Percentiles rank a stretch among this genome's conserved stretches.
phyloP scores from a whole-genome alignment of 2,113 vertebrate genomes.

The Podarcis muralis region DNA sequence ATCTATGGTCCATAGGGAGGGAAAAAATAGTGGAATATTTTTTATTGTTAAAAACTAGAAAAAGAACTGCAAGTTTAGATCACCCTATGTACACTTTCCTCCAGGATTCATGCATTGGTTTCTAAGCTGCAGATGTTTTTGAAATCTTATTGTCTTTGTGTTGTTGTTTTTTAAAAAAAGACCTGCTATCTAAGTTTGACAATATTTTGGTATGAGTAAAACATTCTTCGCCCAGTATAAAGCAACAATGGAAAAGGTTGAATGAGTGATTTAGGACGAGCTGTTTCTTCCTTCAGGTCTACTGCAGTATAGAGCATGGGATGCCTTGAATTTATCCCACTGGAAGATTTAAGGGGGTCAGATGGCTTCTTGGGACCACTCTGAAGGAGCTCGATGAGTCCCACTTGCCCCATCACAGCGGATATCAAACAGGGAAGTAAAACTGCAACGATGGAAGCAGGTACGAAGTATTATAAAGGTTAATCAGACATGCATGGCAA shows the following conservation, averaged over 20 bases:
- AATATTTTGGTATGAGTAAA: not conserved
- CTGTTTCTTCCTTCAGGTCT: no score
- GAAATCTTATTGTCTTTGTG: not conserved
- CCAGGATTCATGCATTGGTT: constrained; percentile 18
- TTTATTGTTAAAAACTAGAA: constrained; percentile 44
- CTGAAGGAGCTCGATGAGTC: not conserved
- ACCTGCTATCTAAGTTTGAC: not conserved
- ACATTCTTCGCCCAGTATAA: not conserved
- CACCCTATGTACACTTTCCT: not conserved
- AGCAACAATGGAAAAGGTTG: not conserved
- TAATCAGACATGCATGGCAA: not conserved
- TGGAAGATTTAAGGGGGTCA: not conserved
- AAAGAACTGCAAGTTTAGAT: constrained; percentile 47
- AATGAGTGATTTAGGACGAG: not conserved
- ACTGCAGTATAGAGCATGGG: not conserved
- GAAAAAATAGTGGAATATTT: constrained; percentile 11
- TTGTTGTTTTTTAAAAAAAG: not conserved
- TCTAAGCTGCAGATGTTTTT: constrained; percentile 36
- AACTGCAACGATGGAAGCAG: not conserved
- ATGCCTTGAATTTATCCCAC: no score
- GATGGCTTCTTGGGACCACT: not conserved
- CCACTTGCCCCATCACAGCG: not conserved
- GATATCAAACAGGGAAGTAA: not conserved
- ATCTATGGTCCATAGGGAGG: constrained; percentile 46
- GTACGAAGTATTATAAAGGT: not conserved